Conservation (phyloP, 2,797 vertebrate genomes). For the Chiloscyllium punctatum region DNA sequence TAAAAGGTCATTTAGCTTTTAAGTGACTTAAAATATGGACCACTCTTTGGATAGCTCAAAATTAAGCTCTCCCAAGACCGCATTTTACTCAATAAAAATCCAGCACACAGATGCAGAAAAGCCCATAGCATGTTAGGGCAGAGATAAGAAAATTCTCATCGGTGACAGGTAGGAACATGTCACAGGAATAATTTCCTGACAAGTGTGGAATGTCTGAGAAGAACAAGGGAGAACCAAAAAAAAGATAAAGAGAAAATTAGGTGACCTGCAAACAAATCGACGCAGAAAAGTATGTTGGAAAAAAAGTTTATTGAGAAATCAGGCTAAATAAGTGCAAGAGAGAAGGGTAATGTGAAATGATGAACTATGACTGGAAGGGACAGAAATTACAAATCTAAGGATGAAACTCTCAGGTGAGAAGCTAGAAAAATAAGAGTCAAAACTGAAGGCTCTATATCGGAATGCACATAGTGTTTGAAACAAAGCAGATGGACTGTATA, state of each 20-base stretch:
- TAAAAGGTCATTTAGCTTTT: background rate
- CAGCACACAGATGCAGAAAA: background rate
- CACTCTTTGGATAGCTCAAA: background rate
- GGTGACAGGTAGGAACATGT: background rate
- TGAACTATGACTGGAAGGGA: too few species aligned
- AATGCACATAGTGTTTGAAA: too few species aligned
- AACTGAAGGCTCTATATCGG: too few species aligned
- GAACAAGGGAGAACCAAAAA: background rate
- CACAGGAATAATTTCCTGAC: background rate
- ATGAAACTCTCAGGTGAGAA: too few species aligned
- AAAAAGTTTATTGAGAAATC: background rate
- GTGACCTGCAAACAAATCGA: background rate
- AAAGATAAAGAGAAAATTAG: background rate
- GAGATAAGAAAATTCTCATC: background rate
- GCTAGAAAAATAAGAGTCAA: too few species aligned
- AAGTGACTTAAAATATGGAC: background rate
- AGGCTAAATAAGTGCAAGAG: background rate
- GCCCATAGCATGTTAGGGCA: background rate
- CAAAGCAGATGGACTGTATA: too few species aligned
- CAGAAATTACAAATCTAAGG: too few species aligned
- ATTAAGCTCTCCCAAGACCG: background rate
- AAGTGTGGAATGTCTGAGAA: background rate
- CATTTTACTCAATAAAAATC: background rate
- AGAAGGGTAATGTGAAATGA: too few species aligned
- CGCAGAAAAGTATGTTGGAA: background rate